Conservation (phyloP, 1,140 invertebrate species). For the Drosophila erecta region DNA sequence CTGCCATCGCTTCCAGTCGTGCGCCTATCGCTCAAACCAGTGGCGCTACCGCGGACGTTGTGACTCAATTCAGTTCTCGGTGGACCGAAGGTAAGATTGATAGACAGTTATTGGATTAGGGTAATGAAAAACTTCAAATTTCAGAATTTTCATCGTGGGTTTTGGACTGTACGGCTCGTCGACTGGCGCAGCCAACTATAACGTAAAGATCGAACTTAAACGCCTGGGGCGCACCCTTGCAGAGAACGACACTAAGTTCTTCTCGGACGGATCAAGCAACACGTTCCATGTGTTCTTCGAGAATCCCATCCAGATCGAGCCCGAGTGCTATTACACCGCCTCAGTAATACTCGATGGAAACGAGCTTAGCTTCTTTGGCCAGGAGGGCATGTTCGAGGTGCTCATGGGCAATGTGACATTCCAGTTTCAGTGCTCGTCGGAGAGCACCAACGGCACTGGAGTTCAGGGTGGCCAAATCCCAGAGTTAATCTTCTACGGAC, state of each 20-base stretch:
- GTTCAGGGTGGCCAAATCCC: constrained; percentile 97
- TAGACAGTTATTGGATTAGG: not conserved
- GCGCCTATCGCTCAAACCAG: constrained; percentile 97
- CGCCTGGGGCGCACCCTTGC: constrained; percentile 93
- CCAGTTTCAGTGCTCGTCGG: constrained; percentile 97
- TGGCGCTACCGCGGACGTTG: constrained; percentile 96
- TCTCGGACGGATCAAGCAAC: constrained; percentile 96
- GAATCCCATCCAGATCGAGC: constrained; percentile 96
- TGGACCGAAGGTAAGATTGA: constrained; percentile 87
- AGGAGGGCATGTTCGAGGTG: constrained; percentile 96
- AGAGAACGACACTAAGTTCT: constrained; percentile 96
- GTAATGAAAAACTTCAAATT: not conserved
- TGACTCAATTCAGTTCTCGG: constrained; percentile 96
- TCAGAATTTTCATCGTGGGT: constrained; percentile 94
- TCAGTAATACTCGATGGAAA: constrained; percentile 95
- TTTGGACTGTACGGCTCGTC: constrained; percentile 97
- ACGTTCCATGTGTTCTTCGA: constrained; percentile 97
- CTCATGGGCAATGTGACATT: constrained; percentile 95
- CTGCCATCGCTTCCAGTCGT: constrained; percentile 97
- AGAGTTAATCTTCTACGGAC: constrained; percentile 96
- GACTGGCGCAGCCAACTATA: constrained; percentile 95
- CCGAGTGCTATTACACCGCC: constrained; percentile 95
- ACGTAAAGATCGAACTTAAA: constrained; percentile 95
- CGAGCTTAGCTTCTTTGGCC: constrained; percentile 97
- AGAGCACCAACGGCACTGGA: constrained; percentile 97